Evolutionary conservation across 1,140 invertebrate species (phyloP).

Genomic region (Saccostrea cuccullata): DNA sequence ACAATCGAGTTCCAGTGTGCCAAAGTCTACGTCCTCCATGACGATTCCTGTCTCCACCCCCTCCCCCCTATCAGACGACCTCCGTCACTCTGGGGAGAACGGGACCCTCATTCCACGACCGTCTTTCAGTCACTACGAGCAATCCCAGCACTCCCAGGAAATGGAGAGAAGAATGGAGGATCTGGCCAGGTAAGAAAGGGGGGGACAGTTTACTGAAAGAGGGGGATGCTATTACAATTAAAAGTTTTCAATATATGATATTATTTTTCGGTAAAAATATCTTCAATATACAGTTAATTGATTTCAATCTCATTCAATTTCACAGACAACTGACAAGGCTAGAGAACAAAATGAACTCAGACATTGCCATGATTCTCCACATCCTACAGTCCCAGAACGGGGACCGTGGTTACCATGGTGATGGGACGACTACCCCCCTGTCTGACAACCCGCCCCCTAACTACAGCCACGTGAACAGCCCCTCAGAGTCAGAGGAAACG

Average conservation of each 20-base stretch:
- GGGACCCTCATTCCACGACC: conserved; percentile 53
- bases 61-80: conserved; percentile 74
- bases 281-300: too few species aligned
- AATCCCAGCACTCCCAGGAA: conserved; percentile 62
- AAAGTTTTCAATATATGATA: too few species aligned
- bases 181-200: conserved; percentile 65
- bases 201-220: too few species aligned
- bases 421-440: conserved; percentile 39
- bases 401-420: conserved; percentile 31
- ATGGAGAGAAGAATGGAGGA: conserved; percentile 72
- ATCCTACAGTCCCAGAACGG: conserved; percentile 67
- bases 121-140: conserved; percentile 18
- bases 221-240: too few species aligned
- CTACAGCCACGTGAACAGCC: conserved; percentile 53
- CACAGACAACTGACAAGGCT: conserved; percentile 73
- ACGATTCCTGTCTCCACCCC: conserved; percentile 78
- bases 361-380: conserved; percentile 74
- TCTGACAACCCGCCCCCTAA: conserved; percentile 55
- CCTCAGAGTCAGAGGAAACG: conserved; percentile 43
- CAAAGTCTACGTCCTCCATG: conserved; percentile 78
- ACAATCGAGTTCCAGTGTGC: conserved; percentile 76
- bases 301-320: neutral
- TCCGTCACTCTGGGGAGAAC: conserved; percentile 37
- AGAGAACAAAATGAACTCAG: conserved; percentile 75
- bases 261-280: too few species aligned